Conservation (phyloP, 2,113 vertebrate species). For the rabbit (Oryctolagus cuniculus) region mOryCun1.1 NC_091437.1:49769501-49770000, state of each 20-base stretch:
- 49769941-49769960: slow-evolving; percentile 15
- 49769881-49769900: neutral
- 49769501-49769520: neutral
- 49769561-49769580: neutral
- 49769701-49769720: neutral
- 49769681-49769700: neutral
- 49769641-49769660: neutral
- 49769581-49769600: neutral
- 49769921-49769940: neutral
- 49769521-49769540: neutral
- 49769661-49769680: neutral
- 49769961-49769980: neutral
- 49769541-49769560: neutral
- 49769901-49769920: neutral
- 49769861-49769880: neutral
- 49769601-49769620: neutral
- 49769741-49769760: too few species aligned
- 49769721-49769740: neutral
- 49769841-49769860: neutral
- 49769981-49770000: slow-evolving; percentile 19
- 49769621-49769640: neutral
- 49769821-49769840: neutral
- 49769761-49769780: too few species aligned
- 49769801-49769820: neutral
- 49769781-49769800: too few species aligned